Percentiles rank a stretch among this genome's conserved stretches.
These are phyloP conservation scores for Dryadula phaetusa DNA, from an alignment of 2,888 invertebrate species.

Conservation along the genomic window DNA sequence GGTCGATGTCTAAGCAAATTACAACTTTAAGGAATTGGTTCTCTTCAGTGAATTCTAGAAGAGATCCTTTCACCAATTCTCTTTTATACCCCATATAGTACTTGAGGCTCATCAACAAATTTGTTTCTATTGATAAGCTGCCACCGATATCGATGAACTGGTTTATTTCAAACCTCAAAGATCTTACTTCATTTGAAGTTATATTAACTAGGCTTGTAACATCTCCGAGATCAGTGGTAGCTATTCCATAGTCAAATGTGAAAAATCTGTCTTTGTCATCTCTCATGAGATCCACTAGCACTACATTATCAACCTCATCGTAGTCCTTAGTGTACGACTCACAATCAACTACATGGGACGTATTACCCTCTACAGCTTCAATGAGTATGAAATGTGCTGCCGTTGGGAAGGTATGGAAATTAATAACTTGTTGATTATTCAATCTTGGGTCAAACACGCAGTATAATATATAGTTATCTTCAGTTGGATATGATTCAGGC, in stretches of 20 bases:
- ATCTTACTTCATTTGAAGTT: constrained; percentile 85
- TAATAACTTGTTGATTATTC: constrained; percentile 65
- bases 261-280: constrained; percentile 90
- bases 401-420: constrained; percentile 82
- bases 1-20: constrained; percentile 85
- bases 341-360: constrained; percentile 63
- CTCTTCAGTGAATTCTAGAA: constrained; percentile 74
- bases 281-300: constrained; percentile 71
- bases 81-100: constrained; percentile 78
- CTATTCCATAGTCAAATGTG: constrained; percentile 89
- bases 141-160: constrained; percentile 92
- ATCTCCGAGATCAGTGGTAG: constrained; percentile 86
- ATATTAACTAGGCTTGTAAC: constrained; percentile 87
- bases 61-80: constrained; percentile 55
- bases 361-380: constrained; percentile 56
- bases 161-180: constrained; percentile 88
- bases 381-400: constrained; percentile 85
- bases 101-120: constrained; percentile 85
- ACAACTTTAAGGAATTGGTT: constrained; percentile 83
- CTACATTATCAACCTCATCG: constrained; percentile 62
- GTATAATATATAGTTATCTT: constrained; percentile 74
- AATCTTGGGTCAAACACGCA: constrained; percentile 77
- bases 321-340: constrained; percentile 64
- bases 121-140: constrained; percentile 88
- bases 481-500: constrained; percentile 81